phyloP scores from a whole-genome alignment of 2,888 invertebrate genomes.

The Agrochola lychnidis region DNA sequence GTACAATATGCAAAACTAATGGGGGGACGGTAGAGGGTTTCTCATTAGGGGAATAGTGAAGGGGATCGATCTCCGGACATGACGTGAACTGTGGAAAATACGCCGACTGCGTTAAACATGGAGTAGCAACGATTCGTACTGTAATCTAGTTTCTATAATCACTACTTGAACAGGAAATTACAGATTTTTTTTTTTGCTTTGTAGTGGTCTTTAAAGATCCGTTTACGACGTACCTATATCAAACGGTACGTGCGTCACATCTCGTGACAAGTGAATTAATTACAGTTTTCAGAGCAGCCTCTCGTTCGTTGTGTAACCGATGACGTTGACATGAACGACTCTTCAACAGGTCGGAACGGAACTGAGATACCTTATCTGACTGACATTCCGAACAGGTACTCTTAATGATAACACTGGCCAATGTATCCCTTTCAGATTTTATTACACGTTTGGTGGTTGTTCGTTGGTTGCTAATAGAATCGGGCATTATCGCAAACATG shows the following conservation, averaged over 20 bases:
- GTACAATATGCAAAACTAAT: conserved; percentile 47
- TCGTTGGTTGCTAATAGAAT: conserved; percentile 34
- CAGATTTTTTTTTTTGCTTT: conserved; percentile 41
- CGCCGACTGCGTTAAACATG: neutral
- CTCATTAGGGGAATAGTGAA: conserved; percentile 57
- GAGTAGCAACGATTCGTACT: conserved; percentile 12
- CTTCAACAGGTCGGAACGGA: conserved; percentile 71
- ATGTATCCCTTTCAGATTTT: conserved; percentile 60
- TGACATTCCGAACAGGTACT: conserved; percentile 69
- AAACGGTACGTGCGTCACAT: conserved; percentile 67
- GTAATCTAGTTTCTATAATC: conserved; percentile 16
- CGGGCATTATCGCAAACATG: conserved; percentile 35
- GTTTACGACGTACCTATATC: conserved; percentile 54
- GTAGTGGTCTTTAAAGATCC: conserved; percentile 45
- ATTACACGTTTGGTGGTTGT: conserved; percentile 32
- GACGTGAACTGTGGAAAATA: conserved; percentile 11
- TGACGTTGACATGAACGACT: conserved; percentile 68
- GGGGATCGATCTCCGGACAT: conserved; percentile 59
- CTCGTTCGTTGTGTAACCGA: conserved; percentile 67
- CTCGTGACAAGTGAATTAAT: conserved; percentile 70
- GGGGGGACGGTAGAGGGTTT: conserved; percentile 43
- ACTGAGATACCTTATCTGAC: conserved; percentile 75
- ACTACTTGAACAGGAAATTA: conserved; percentile 35
- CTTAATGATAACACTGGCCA: conserved; percentile 62
- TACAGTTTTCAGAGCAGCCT: conserved; percentile 66